These are phyloP conservation scores for Alloscopus bannaensis DNA, from an alignment of 2,888 invertebrate species.

Conservation along the genomic window DNA sequence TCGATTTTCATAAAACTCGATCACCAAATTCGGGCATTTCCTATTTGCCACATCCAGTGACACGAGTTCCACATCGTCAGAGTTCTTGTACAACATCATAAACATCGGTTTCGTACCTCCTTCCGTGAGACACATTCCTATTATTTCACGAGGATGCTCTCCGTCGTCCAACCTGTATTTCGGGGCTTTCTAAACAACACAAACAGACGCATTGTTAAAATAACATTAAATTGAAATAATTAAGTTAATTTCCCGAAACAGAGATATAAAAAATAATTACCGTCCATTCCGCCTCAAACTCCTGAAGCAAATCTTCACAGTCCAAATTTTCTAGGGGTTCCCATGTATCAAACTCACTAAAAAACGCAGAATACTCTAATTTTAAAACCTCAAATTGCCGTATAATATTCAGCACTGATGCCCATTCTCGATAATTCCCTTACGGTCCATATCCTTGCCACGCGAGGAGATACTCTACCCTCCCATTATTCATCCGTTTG, in stretches of 20 bases:
- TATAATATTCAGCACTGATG: background rate
- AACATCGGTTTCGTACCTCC: conserved; percentile 23
- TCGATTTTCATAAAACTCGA: conserved; percentile 46
- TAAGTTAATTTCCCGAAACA: background rate
- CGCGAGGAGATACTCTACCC: conserved; percentile 39
- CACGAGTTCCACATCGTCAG: conserved; percentile 42
- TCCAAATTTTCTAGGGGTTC: conserved; percentile 46
- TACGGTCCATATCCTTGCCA: conserved; percentile 53
- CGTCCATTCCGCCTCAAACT: conserved; percentile 41
- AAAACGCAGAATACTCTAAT: conserved; percentile 4
- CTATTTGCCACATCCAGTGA: background rate
- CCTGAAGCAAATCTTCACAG: conserved; percentile 44
- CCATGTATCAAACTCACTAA: conserved; percentile 41
- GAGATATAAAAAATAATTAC: conserved; percentile 15
- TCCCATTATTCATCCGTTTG: conserved; percentile 24
- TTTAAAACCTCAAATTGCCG: background rate
- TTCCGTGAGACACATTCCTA: conserved; percentile 12
- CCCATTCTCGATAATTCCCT: conserved; percentile 7
- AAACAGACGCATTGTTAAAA: too few relatives aligned
- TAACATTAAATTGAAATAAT: background rate
- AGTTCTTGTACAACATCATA: conserved; percentile 33
- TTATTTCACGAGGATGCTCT: conserved; percentile 20
- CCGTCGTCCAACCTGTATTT: conserved; percentile 39
- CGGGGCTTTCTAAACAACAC: conserved; percentile 12
- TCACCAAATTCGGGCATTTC: conserved; percentile 25